Evolutionary conservation across 2,113 vertebrate genomes (phyloP).

Genomic region (Sphaerodactylus townsendi): DNA sequence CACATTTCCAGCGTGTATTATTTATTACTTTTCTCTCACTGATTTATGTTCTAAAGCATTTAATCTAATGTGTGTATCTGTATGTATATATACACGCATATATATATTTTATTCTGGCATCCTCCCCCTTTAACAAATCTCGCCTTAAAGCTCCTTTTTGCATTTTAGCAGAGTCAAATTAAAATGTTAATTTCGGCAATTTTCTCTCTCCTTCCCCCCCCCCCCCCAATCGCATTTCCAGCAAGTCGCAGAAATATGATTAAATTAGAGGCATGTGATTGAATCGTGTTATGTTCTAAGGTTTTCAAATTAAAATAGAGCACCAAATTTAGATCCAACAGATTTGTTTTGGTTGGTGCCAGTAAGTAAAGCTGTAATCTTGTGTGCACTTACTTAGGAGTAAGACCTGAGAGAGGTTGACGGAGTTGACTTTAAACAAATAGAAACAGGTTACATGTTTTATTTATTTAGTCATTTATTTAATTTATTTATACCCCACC

Average conservation of each 20-base stretch:
- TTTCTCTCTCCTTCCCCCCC: constrained; percentile 13
- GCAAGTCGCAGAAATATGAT: constrained; percentile 36
- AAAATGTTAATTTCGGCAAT: constrained; percentile 33
- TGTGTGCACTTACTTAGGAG: background rate
- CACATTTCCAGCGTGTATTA: constrained; percentile 80
- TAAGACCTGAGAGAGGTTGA: background rate
- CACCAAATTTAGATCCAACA: background rate
- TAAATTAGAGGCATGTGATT: constrained; percentile 45
- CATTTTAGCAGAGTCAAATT: constrained; percentile 33
- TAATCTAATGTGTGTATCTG: constrained; percentile 73
- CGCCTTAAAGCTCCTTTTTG: constrained; percentile 36
- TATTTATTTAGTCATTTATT: background rate
- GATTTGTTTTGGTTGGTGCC: background rate
- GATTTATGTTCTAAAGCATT: constrained; percentile 78
- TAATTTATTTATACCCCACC: too few species aligned
- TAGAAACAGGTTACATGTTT: background rate
- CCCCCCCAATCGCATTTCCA: background rate
- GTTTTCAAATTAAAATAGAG: constrained; percentile 40
- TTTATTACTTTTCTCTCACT: constrained; percentile 78
- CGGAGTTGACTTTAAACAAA: background rate
- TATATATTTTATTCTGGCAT: constrained; percentile 50
- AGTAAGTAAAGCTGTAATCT: background rate
- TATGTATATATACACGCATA: constrained; percentile 42
- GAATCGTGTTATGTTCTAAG: constrained; percentile 20
- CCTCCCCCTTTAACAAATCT: constrained; percentile 32